Conservation (phyloP, 2,888 invertebrate genomes). For the Sphaerolaimus hirsutus region DNA sequence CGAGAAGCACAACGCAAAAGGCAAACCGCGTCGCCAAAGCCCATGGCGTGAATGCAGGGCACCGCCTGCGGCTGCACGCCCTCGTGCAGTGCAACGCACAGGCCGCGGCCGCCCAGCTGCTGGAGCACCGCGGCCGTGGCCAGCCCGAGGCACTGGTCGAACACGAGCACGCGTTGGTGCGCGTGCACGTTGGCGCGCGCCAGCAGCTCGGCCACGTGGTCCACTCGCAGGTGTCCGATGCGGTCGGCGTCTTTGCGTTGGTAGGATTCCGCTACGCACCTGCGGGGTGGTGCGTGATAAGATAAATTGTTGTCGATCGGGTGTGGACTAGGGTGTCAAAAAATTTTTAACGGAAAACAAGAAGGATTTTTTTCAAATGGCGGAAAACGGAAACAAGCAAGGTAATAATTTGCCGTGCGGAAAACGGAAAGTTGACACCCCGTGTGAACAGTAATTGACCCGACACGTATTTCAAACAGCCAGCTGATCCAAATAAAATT, state of each 20-base stretch:
- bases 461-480: too few relatives aligned
- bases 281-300: too few relatives aligned
- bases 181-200: slow-evolving; percentile 52
- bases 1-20: too few relatives aligned
- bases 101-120: slow-evolving; percentile 34
- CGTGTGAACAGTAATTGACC: too few relatives aligned
- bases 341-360: too few relatives aligned
- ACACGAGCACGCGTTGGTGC: slow-evolving; percentile 15
- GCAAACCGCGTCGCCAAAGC: not conserved
- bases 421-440: too few relatives aligned
- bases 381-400: too few relatives aligned
- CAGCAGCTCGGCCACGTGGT: slow-evolving; percentile 62
- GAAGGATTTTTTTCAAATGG: too few relatives aligned
- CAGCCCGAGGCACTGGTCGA: slow-evolving; percentile 36
- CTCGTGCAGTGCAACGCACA: slow-evolving; percentile 21
- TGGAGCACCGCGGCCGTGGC: slow-evolving; percentile 56
- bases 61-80: slow-evolving; percentile 5
- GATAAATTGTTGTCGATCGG: too few relatives aligned
- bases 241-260: slow-evolving; percentile 43
- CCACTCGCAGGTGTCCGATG: slow-evolving; percentile 40
- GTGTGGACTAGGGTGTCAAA: too few relatives aligned
- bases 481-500: too few relatives aligned
- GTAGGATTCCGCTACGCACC: slow-evolving; percentile 56
- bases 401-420: too few relatives aligned
- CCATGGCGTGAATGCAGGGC: slow-evolving; percentile 4